Evolutionary conservation across 2,888 invertebrate genomes (phyloP).

Genomic region (Iphiclides podalirius): DNA sequence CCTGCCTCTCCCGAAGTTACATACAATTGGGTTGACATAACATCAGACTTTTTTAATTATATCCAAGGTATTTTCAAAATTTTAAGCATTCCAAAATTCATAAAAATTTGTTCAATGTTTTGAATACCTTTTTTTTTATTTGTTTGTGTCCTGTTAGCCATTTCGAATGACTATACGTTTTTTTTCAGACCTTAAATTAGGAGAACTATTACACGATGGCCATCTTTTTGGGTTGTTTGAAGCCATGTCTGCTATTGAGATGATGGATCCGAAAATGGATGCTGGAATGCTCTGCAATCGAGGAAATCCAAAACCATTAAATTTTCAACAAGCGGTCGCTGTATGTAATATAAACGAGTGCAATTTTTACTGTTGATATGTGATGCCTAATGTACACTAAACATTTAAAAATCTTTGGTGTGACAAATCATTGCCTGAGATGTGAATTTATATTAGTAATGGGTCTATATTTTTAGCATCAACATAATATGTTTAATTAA

Average conservation of each 20-base stretch:
- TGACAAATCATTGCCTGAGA: no score
- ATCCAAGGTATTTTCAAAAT: slow-evolving; percentile 58
- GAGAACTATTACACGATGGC: slow-evolving; percentile 95
- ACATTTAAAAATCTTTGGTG: no score
- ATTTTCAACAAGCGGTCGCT: slow-evolving; percentile 92
- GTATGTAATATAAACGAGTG: slow-evolving; percentile 78
- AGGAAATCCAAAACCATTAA: slow-evolving; percentile 89
- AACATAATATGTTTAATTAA: no score
- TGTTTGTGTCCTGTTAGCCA: no score
- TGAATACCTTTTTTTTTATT: no score
- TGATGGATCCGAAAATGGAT: slow-evolving; percentile 99
- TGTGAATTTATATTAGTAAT: no score
- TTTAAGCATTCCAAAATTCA: not conserved
- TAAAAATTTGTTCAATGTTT: no score
- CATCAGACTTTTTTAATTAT: slow-evolving; percentile 70
- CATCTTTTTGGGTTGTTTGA: slow-evolving; percentile 94
- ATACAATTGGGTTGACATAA: slow-evolving; percentile 86
- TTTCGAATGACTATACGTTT: no score
- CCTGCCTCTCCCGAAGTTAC: slow-evolving; percentile 64
- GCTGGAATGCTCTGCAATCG: slow-evolving; percentile 98
- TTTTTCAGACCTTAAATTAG: slow-evolving; percentile 87
- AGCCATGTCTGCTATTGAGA: slow-evolving; percentile 99
- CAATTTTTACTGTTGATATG: no score
- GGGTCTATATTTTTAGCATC: no score
- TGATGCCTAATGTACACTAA: no score